A percentile compares a stretch with the other conserved stretches of the same genome.
phyloP scores from a whole-genome alignment of 2,797 vertebrate species.

The Arctocebus calabarensis region DNA sequence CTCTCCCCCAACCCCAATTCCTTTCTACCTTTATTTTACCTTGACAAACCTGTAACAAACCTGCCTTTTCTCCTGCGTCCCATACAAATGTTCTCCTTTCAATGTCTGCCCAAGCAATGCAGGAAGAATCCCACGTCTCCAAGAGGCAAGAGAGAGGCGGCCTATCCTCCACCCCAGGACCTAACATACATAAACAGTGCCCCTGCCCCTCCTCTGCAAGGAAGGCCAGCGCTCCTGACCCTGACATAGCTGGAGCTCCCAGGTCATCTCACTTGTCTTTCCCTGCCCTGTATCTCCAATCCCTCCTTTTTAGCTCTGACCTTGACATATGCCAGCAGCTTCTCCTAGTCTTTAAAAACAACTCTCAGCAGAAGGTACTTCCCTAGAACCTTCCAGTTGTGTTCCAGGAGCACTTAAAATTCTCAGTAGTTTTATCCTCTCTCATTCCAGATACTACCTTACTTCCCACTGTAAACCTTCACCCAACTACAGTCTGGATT shows the following conservation, averaged over 20 bases:
- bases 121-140: neutral
- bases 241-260: neutral
- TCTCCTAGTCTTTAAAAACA: neutral
- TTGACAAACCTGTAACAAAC: neutral
- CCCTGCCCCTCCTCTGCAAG: neutral
- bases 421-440: neutral
- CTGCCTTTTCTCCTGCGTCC: neutral
- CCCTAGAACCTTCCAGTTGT: neutral
- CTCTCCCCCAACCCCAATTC: neutral
- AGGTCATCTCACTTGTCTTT: neutral
- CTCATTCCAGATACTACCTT: neutral
- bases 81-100: neutral
- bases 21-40: neutral
- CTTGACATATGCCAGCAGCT: neutral
- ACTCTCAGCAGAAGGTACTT: neutral
- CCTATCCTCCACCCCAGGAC: neutral
- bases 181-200: neutral
- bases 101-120: neutral
- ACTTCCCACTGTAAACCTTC: neutral
- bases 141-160: neutral
- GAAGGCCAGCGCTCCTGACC: accelerated
- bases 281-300: neutral
- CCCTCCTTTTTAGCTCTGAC: neutral
- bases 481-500: neutral
- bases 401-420: neutral